These are phyloP conservation scores for Arrhamphus sclerolepis DNA, from an alignment of 2,797 vertebrate genomes.

Conservation along the genomic window DNA sequence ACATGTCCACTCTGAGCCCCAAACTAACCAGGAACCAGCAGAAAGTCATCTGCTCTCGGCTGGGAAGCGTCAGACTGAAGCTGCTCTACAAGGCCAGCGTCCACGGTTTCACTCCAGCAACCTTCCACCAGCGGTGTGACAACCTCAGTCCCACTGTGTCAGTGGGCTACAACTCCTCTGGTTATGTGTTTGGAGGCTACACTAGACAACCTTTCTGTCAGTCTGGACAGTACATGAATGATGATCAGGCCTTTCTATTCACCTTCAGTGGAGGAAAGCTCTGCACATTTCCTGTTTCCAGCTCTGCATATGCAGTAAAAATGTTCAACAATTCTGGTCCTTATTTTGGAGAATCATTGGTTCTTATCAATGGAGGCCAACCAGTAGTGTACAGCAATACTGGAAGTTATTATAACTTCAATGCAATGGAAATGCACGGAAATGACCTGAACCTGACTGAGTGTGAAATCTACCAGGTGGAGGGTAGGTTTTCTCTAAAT, in stretches of 20 bases:
- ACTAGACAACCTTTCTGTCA: slow-evolving; percentile 56
- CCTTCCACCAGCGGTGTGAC: slow-evolving; percentile 73
- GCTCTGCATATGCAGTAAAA: fast-evolving
- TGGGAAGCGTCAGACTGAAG: slow-evolving; percentile 38
- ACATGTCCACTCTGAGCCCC: slow-evolving; percentile 22
- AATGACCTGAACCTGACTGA: slow-evolving; percentile 55
- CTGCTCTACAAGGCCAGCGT: slow-evolving; percentile 69
- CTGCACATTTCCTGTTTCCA: slow-evolving; percentile 32
- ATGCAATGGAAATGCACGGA: slow-evolving; percentile 45
- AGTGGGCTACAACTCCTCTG: slow-evolving; percentile 64
- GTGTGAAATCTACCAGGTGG: slow-evolving; percentile 69
- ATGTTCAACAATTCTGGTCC: not conserved
- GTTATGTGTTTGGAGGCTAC: slow-evolving; percentile 70
- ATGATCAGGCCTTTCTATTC: slow-evolving; percentile 67
- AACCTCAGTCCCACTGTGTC: slow-evolving; percentile 56
- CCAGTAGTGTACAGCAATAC: not conserved
- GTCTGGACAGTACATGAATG: not conserved
- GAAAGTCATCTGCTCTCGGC: slow-evolving; percentile 32
- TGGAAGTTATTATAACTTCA: slow-evolving; percentile 40
- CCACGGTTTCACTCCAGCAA: slow-evolving; percentile 44
- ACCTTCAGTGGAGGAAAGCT: slow-evolving; percentile 31
- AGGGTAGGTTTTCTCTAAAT: slow-evolving; percentile 42
- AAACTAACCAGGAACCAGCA: slow-evolving; percentile 21
- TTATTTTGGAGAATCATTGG: slow-evolving; percentile 51
- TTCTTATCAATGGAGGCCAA: slow-evolving; percentile 5